Evolutionary conservation across 2,888 invertebrate genomes (phyloP), one percentile per base, ranked within the genome.

Genomic region (Rugalucina vietnamica): DNA sequence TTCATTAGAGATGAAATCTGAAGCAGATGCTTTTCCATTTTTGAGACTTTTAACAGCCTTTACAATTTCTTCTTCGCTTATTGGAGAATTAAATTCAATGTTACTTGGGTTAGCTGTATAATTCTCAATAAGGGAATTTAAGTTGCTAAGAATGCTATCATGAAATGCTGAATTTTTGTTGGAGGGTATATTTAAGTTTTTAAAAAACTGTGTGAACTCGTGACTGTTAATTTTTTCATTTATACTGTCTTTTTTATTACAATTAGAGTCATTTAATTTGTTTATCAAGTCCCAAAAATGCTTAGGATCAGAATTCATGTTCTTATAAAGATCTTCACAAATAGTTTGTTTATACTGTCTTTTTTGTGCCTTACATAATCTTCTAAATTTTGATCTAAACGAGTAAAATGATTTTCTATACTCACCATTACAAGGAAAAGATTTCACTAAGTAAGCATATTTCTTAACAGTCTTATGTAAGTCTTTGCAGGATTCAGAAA

Each of bases 1-100:
- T 76, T 76, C 76, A 65, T 76, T 76, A 32, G 10, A 14, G 14
- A 74, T 50, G 2, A 50, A 32, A 54, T 74, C 54, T 3, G 29
- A 32, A 8, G 54, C 75, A 54, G 54, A 50, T 12, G 24, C 12
- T 14, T 74, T 74, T 8, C 36, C 54, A 54, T 54, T 34, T 54
- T 74, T 74, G 12, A 74, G 54, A 2, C 34, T 54, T 14, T 29
- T 74, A 37, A 34, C 29, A 18, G 50, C 54, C 12, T 36, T n/a
- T 4, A 49, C 1, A 34, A 74, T 49, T 54, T 74, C 75, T 29
- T 54, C 54, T 36, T 74, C 24, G 54, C 50, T 34, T 2, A 65
- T 65, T 34, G 5, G 18, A 34, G 21, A 34, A 65, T 65, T 34
- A 29, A 60, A 60, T 10, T 10, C 5, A 65, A 65, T 5, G n/a